Base-by-base conservation (phyloP, 2,797 vertebrate species). In the Numenius phaeopus region DNA sequence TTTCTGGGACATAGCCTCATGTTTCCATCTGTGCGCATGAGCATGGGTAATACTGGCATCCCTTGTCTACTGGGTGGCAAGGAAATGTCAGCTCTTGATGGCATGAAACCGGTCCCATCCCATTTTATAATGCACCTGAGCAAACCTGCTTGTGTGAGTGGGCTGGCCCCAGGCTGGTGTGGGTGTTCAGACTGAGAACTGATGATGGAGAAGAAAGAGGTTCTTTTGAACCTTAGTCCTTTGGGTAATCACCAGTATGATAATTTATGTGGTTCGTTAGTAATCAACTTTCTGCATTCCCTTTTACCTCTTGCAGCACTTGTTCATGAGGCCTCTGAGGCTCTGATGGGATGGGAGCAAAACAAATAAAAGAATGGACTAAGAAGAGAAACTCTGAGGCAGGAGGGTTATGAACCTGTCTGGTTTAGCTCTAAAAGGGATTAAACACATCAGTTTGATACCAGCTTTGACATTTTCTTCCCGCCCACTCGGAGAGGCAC, bases 191-290 rank as follows among this genome's bases (percentile, higher is more conserved):
- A 22, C 20, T 84, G 84, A 59, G 61, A 61, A 34, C 2, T 40
- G 7, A 19, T 24, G 57, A 4, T 34, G 47, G 49, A 42, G 14
- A 47, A 61, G 11, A 47, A 52, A 81, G 49, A 57, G 50, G 21
- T 32, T 90, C 37, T 46, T 96, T 78, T 55, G 88, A 94, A 69
- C 77, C 52, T 49, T 8, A 8, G 26, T 85, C 90, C 90, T 72
- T 10, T 80, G 90, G 66, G 65, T 87, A 87, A 89, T 94, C 66
- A 58, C 23, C 34, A 62, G 58, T 9, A 49, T 44, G 83, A 20
- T 90, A 64, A 92, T 90, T 83, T 8, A 26, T 66, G 75, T 80
- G 20, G 47, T 46, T 92, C 47, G 8, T 87, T 90, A 90, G n/a
- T 44, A 82, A 83, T 54, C 81, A 81, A 0, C 59, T 78, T 59